phyloP scores from a whole-genome alignment of 2,888 invertebrate species.

The Operophtera brumata region DNA sequence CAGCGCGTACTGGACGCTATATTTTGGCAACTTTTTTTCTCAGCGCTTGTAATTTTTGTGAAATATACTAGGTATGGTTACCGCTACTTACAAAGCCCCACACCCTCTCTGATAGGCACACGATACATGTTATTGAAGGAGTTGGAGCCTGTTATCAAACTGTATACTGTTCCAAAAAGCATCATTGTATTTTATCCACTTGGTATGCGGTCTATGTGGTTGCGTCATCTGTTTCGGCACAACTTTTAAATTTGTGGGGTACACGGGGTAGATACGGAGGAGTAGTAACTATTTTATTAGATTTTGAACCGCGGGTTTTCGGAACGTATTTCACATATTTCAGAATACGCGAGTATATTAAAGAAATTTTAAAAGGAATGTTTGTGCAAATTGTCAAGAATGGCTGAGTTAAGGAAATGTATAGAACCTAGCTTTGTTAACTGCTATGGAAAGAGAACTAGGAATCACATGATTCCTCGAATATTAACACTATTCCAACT shows the following conservation, averaged over 20 bases:
- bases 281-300: constrained; percentile 37
- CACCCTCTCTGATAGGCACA: constrained; percentile 53
- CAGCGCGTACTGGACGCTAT: too few relatives aligned
- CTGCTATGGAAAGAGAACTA: too few relatives aligned
- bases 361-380: background rate
- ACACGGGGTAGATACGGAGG: constrained; percentile 47
- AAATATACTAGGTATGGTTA: background rate
- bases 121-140: constrained; percentile 51
- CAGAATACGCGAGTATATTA: background rate
- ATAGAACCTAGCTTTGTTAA: too few relatives aligned
- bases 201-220: constrained; percentile 66
- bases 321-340: constrained; percentile 13
- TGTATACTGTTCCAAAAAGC: constrained; percentile 56
- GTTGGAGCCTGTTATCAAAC: constrained; percentile 39
- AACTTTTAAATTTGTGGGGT: constrained; percentile 66
- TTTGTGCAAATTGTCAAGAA: too few relatives aligned
- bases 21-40: too few relatives aligned
- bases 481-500: too few relatives aligned
- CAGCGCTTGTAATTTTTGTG: too few relatives aligned
- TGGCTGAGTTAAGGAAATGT: background rate
- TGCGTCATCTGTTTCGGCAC: constrained; percentile 68
- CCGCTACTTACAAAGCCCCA: background rate
- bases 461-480: too few relatives aligned
- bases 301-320: constrained; percentile 31
- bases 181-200: constrained; percentile 63